Evolutionary conservation across 2,113 vertebrate species (phyloP).

Genomic region (Ctenomys sociabilis): DNA sequence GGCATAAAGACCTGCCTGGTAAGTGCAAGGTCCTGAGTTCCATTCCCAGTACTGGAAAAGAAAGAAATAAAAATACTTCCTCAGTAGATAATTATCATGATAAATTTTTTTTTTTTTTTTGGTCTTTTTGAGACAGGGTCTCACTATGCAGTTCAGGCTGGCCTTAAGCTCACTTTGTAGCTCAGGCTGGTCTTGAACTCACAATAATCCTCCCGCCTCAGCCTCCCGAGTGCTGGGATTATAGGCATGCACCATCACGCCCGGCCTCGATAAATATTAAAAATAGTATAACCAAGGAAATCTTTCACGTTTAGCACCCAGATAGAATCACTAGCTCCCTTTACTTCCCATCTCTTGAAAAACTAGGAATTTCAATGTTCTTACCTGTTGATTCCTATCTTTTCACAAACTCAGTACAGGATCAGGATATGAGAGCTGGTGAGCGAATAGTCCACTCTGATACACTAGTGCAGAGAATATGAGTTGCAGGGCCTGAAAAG

Average conservation of each 20-base stretch:
- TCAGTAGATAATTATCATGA: background rate
- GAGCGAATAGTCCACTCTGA: background rate
- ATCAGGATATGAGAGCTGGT: background rate
- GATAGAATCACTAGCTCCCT: background rate
- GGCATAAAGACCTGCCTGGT: no score
- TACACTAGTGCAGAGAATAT: background rate
- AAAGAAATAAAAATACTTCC: background rate
- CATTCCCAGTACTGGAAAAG: no score
- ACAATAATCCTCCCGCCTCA: no score
- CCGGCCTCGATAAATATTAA: no score
- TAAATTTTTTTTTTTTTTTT: no score
- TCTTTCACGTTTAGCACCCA: background rate
- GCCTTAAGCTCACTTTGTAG: no score
- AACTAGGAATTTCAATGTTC: background rate
- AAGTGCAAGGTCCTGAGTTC: no score
- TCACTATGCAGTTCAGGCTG: no score
- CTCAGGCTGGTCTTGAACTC: no score
- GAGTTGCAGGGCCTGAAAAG: rapidly evolving
- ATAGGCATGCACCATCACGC: no score
- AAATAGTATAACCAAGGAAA: background rate
- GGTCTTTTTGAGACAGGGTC: no score
- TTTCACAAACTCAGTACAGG: background rate
- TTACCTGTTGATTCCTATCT: background rate
- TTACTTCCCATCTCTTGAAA: background rate
- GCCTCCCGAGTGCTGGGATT: no score